Conservation (phyloP, 2,113 vertebrate species). For the Phyllopteryx taeniolatus region DNA sequence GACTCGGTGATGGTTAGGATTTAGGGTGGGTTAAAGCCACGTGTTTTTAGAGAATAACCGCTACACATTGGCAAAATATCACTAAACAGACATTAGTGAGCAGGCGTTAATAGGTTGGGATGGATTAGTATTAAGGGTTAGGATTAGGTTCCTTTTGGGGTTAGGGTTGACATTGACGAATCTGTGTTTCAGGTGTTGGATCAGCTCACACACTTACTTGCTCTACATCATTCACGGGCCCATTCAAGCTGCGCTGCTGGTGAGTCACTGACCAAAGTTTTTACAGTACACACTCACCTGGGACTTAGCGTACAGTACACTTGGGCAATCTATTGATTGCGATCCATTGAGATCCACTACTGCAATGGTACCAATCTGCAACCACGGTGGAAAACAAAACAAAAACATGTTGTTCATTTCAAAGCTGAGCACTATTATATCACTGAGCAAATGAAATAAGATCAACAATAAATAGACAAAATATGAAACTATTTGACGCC, state of each 20-base stretch:
- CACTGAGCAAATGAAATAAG: too few species aligned
- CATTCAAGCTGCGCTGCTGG: conserved; percentile 86
- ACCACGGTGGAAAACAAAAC: neutral
- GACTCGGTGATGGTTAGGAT: too few species aligned
- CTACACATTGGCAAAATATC: too few species aligned
- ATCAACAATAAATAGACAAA: too few species aligned
- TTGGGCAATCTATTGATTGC: neutral
- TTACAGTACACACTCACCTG: neutral
- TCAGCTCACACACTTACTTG: conserved; percentile 82
- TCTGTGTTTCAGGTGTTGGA: conserved; percentile 84
- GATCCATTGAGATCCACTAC: neutral
- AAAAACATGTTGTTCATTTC: neutral
- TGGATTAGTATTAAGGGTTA: neutral
- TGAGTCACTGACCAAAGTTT: conserved; percentile 60
- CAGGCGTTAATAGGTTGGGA: neutral
- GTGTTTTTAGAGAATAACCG: too few species aligned
- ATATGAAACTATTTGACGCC: too few species aligned
- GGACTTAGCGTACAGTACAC: neutral
- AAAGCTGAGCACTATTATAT: neutral
- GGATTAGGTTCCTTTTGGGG: neutral
- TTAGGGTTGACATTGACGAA: neutral
- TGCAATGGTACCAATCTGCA: neutral
- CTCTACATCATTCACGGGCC: conserved; percentile 91
- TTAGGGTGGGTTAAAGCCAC: too few species aligned
- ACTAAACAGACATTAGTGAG: too few species aligned